Evolutionary conservation across 2,113 vertebrate species (phyloP).

Genomic region (Neomonachus schauinslandi): DNA sequence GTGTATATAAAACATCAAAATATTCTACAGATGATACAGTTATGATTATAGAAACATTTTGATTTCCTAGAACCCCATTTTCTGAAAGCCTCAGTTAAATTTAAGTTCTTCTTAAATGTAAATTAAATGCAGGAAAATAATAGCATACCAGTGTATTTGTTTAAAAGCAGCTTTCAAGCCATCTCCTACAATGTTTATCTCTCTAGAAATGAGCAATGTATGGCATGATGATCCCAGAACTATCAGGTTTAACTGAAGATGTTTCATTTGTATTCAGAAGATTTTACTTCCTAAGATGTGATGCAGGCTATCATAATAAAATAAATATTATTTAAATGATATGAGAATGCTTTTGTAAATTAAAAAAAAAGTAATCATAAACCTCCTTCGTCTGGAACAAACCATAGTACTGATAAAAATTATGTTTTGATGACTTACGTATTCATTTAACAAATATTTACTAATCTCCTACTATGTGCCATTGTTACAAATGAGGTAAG

Average conservation of each 20-base stretch:
- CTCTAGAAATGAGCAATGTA: not conserved
- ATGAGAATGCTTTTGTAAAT: not conserved
- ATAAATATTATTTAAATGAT: not conserved
- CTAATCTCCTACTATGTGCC: not conserved
- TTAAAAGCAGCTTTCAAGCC: not conserved
- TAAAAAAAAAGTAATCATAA: not conserved
- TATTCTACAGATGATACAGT: not conserved
- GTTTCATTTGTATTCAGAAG: not conserved
- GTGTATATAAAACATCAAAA: not conserved
- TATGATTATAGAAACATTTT: not conserved
- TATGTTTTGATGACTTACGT: not conserved
- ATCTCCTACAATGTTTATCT: not conserved
- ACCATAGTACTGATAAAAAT: not conserved
- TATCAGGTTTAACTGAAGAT: not conserved
- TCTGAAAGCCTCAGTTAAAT: not conserved
- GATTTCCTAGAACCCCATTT: not conserved
- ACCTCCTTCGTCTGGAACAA: not conserved
- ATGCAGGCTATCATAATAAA: not conserved
- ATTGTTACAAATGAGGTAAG: not conserved
- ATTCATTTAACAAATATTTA: not conserved
- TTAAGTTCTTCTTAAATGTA: slow-evolving; percentile 6
- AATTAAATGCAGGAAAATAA: not conserved
- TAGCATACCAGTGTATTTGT: not conserved
- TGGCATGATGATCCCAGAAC: not conserved
- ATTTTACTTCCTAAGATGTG: not conserved